Percentiles rank a stretch among this genome's conserved stretches.
These are phyloP conservation scores for Muscina levida DNA, from an alignment of 2,888 invertebrate genomes.

Conservation along the genomic window DNA sequence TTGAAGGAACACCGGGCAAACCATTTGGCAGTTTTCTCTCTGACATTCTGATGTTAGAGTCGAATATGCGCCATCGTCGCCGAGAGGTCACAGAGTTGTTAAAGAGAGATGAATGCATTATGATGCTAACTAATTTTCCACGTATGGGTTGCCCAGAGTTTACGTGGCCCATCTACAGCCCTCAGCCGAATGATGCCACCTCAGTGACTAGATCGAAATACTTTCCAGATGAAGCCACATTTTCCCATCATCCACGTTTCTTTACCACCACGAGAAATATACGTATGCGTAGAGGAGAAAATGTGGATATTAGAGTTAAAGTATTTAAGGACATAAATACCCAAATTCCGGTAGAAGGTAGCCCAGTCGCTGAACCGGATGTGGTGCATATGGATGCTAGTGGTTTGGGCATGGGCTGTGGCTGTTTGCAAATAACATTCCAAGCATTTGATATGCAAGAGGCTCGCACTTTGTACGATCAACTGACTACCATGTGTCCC, in stretches of 20 bases:
- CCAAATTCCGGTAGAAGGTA: conserved; percentile 90
- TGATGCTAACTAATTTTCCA: conserved; percentile 96
- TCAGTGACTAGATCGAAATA: conserved; percentile 92
- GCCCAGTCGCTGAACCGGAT: conserved; percentile 88
- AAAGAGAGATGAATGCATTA: conserved; percentile 88
- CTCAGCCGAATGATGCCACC: conserved; percentile 85
- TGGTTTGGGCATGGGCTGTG: conserved; percentile 99
- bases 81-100: conserved; percentile 90
- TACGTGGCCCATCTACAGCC: conserved; percentile 86
- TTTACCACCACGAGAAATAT: conserved; percentile 96
- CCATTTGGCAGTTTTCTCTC: conserved; percentile 97
- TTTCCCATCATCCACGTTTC: conserved; percentile 95
- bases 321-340: conserved; percentile 95
- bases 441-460: conserved; percentile 96
- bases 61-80: conserved; percentile 93
- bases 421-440: conserved; percentile 97
- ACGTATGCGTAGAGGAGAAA: conserved; percentile 92
- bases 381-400: conserved; percentile 99
- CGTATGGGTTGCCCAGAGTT: conserved; percentile 94
- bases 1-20: conserved; percentile 98
- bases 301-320: conserved; percentile 97
- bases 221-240: conserved; percentile 97
- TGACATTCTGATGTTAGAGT: conserved; percentile 98
- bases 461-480: conserved; percentile 97
- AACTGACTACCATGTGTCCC: conserved; percentile 96